Base-by-base conservation (phyloP, 2,113 vertebrate species). In the Hippoglossus stenolepis region DNA sequence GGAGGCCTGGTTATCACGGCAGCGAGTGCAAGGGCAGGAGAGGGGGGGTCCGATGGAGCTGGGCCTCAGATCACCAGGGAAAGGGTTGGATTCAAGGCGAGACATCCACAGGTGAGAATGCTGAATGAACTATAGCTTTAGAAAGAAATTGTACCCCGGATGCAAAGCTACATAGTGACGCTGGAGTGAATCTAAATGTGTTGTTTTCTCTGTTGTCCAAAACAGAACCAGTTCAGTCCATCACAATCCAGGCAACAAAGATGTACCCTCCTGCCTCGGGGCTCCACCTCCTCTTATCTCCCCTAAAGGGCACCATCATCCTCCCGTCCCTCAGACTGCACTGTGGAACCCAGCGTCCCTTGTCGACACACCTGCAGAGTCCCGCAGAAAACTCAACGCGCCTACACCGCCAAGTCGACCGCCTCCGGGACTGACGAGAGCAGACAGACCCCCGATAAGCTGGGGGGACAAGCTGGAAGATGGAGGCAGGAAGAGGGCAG, bases 221-320 rank as follows among this genome's bases (percentile, higher is more conserved):
- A 7, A 5, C 86, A 98, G 98, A 93, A 86, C 89, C 0, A 91
- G 90, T 77, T 90, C 94, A 2, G 94, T 82, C 81, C 96, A 96
- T 68, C 96, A 95, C 0, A 96, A 97, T 28, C 72, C 91, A 0
- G 82, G 89, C 47, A 77, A 90, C 87, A 95, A 96, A 35, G 98
- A 98, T 40, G 60, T 87, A 0, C 87, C 93, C 0, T 95, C 95
- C 72, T 95, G 95, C 84, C 96, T 99, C 0, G 96, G 97, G 0
- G 97, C 96, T 1, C 97, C 97, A 0, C 98, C 97, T 0, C 97
- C 97, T 0, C 97, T 98, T 73, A 98, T 99, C 91, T 98, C 98
- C 1, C 98, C 98, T 5, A 98, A 98, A 69, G 94, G 95, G 13
- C 95, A 95, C 79, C 95, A 93, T 66, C 91, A 93, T 24, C 70